phyloP scores from a whole-genome alignment of 1,140 invertebrate species.

The Tetranychus urticae region DNA sequence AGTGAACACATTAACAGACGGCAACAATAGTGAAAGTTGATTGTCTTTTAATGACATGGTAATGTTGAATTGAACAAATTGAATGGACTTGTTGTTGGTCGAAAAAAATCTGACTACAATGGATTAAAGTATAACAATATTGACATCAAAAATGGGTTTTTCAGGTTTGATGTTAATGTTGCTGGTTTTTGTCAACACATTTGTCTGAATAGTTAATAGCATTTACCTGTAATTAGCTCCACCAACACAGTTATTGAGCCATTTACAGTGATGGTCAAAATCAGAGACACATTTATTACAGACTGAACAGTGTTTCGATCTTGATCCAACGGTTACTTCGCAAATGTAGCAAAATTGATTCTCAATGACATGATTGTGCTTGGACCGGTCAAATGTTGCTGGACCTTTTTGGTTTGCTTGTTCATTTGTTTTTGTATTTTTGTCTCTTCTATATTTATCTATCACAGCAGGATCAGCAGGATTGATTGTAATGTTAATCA shows the following conservation, averaged over 20 bases:
- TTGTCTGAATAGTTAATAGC: background rate
- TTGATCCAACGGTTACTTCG: conserved; percentile 37
- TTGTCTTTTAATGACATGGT: too few relatives aligned
- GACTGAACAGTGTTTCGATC: conserved; percentile 71
- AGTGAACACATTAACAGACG: too few relatives aligned
- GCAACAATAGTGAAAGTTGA: too few relatives aligned
- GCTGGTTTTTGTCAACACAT: background rate
- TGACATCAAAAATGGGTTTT: background rate
- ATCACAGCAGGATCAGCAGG: conserved; percentile 41
- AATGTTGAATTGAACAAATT: too few relatives aligned
- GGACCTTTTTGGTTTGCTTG: conserved; percentile 30
- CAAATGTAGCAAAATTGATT: conserved; percentile 81
- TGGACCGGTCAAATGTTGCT: conserved; percentile 48
- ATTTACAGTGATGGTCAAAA: conserved; percentile 89
- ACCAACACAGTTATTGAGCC: conserved; percentile 90
- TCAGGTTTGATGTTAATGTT: background rate
- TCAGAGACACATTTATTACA: conserved; percentile 87
- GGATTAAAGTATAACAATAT: too few relatives aligned
- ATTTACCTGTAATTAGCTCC: conserved; percentile 48
- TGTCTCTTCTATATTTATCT: conserved; percentile 10
- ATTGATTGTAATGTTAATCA: conserved; percentile 51
- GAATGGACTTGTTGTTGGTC: too few relatives aligned
- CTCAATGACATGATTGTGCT: conserved; percentile 79
- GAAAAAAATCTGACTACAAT: too few relatives aligned
- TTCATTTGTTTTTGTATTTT: background rate